Evolutionary conservation across 2,888 invertebrate genomes (phyloP).

Genomic region (Marronus borbonicus): DNA sequence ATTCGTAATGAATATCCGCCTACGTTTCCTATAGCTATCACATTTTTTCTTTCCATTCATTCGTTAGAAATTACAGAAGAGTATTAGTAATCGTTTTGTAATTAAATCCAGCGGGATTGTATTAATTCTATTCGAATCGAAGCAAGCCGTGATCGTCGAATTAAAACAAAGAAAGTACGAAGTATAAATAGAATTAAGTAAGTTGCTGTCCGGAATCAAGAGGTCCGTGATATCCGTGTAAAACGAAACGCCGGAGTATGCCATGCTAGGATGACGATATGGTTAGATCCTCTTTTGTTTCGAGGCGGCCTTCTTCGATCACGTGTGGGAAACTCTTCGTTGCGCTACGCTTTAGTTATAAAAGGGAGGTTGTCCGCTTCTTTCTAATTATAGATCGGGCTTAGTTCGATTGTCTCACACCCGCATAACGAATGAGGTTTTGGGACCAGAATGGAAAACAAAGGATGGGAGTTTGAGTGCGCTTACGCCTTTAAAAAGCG

Average conservation of each 20-base stretch:
- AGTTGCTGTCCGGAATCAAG: background rate
- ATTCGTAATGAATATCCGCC: background rate
- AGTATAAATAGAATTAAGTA: slow-evolving; percentile 1
- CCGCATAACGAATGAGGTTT: slow-evolving; percentile 28
- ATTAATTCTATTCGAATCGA: background rate
- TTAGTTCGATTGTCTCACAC: slow-evolving; percentile 22
- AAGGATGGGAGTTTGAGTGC: slow-evolving; percentile 8
- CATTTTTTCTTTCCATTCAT: background rate
- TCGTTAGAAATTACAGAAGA: background rate
- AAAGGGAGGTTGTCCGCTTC: slow-evolving; percentile 4
- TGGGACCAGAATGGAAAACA: slow-evolving; percentile 9
- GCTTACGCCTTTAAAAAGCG: background rate
- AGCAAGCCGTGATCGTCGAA: background rate
- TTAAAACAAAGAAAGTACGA: slow-evolving; percentile 3
- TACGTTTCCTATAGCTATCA: slow-evolving; percentile 2
- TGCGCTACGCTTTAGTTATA: background rate
- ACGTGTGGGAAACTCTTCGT: slow-evolving; percentile 63
- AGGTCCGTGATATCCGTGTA: slow-evolving; percentile 18
- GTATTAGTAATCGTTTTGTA: background rate
- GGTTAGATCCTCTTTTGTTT: slow-evolving; percentile 57
- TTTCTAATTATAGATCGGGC: slow-evolving; percentile 14
- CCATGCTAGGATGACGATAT: background rate
- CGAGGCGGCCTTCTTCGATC: slow-evolving; percentile 61
- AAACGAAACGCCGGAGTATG: background rate
- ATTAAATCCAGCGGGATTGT: background rate